Percentiles rank a stretch among this genome's conserved stretches.
Conservation (phyloP, 2,888 invertebrate genomes). For the Cheilosia urbana region DNA sequence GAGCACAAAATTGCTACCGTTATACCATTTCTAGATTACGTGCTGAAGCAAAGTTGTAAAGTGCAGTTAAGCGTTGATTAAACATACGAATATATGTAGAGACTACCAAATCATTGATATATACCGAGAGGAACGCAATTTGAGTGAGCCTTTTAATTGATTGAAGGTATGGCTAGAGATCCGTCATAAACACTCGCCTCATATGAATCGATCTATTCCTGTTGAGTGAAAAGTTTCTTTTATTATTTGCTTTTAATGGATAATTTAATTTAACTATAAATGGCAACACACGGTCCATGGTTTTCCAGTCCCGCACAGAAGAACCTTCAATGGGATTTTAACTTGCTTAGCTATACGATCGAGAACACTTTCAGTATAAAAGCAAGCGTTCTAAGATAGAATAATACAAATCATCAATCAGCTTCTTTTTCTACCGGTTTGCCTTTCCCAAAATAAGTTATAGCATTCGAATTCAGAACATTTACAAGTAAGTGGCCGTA, state of each 20-base stretch:
- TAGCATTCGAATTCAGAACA: no score
- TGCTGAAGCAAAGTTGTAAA: slow-evolving; percentile 1
- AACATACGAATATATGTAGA: background rate
- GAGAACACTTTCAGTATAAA: no score
- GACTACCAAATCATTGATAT: background rate
- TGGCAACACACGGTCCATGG: no score
- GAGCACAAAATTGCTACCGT: background rate
- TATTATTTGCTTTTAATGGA: background rate
- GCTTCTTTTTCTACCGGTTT: no score
- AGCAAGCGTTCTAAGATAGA: no score
- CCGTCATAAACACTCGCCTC: background rate
- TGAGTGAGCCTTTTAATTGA: background rate
- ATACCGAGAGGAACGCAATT: background rate
- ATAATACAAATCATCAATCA: no score
- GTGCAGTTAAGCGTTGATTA: slow-evolving; percentile 1
- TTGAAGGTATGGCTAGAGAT: background rate
- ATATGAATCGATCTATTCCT: background rate
- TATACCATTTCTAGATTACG: background rate
- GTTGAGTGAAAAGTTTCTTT: background rate
- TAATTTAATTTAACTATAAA: background rate
- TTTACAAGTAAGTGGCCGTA: no score
- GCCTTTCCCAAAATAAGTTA: no score
- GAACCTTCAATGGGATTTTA: no score
- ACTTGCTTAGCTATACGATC: no score
- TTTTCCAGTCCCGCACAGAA: no score